Evolutionary conservation across 2,113 vertebrate genomes (phyloP), one percentile per base, ranked within the genome.

Genomic region (Colistium nudipinnis): DNA sequence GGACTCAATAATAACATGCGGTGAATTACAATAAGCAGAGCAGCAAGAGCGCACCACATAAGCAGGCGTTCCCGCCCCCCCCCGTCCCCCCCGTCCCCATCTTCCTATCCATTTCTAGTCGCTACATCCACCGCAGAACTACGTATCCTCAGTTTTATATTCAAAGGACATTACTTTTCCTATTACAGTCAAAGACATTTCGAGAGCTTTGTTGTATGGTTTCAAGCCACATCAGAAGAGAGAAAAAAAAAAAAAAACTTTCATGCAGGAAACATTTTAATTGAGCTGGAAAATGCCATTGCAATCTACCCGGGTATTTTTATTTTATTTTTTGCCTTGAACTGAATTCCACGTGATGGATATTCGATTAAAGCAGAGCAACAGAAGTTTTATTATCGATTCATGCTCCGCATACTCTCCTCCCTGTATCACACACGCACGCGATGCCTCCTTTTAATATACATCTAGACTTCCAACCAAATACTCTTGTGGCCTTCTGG

Each of bases 191-290:
- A 39, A 10, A 41, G 22, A 41, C 62, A 78, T 38, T 70, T n/a
- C n/a, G 52, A 85, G 77, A n/a, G 38, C 76, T 76, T 76, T 81
- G 67, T 78, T 67, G 53, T 48, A 33, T 33, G 3, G 73, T 74
- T 71, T 83, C 56, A 76, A 74, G 68, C 30, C 48, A 24, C 45
- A 77, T 74, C 45, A 73, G 49, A 70, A 25, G 45, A 76, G 59
- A 56, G 19, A 48, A 59, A 73, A 60, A 70, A 25, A 41, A 76
- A 62, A 56, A 17, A 48, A 59, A 73, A 60, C 65, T 60, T 76
- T 75, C 74, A 36, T 38, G 44, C 38, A 60, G 64, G 41, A 72
- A 65, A 66, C 14, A 81, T 79, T 79, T 68, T 65, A 79, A 83
- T 78, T 74, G 17, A 53, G 59, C 36, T 57, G 16, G 31, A 69